Evolutionary conservation across 64 coral and sea anemone species (phyloP).

Genomic region (Montipora capricornis): DNA sequence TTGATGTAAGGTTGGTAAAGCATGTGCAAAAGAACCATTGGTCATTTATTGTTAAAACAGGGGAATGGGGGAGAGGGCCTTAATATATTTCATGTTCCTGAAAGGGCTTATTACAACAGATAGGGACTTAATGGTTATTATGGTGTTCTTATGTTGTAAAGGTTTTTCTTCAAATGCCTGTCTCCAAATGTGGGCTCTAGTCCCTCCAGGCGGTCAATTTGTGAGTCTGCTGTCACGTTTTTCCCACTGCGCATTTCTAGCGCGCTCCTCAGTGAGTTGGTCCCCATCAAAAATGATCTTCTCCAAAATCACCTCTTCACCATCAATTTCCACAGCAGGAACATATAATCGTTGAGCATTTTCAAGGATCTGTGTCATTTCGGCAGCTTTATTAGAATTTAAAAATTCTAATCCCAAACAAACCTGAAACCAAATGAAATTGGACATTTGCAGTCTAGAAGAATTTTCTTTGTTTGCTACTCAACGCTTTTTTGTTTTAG

Average conservation of each 20-base stretch:
- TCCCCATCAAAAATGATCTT: conserved; percentile 35
- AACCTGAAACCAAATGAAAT: no score
- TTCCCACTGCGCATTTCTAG: conserved; percentile 26
- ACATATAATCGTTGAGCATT: conserved; percentile 30
- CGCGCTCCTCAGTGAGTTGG: conserved; percentile 48
- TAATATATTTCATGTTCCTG: no score
- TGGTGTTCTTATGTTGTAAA: no score
- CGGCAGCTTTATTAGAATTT: conserved; percentile 49
- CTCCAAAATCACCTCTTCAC: not conserved
- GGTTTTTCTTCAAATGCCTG: conserved; percentile 37
- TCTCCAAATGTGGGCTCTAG: conserved; percentile 57
- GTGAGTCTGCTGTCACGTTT: conserved; percentile 18
- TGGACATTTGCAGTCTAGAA: no score
- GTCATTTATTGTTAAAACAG: no score
- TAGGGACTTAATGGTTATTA: no score
- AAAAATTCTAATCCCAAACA: conserved; percentile 33
- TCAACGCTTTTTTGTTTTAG: no score
- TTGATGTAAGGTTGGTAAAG: no score
- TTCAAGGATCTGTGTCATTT: conserved; percentile 55
- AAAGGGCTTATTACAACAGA: no score
- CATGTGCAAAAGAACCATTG: no score
- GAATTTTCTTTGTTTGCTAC: no score
- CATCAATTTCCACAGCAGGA: not conserved
- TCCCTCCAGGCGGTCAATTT: conserved; percentile 20
- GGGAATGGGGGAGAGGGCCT: no score